Conservation (phyloP, 2,113 vertebrate genomes). For the Atherinomorus stipes region DNA sequence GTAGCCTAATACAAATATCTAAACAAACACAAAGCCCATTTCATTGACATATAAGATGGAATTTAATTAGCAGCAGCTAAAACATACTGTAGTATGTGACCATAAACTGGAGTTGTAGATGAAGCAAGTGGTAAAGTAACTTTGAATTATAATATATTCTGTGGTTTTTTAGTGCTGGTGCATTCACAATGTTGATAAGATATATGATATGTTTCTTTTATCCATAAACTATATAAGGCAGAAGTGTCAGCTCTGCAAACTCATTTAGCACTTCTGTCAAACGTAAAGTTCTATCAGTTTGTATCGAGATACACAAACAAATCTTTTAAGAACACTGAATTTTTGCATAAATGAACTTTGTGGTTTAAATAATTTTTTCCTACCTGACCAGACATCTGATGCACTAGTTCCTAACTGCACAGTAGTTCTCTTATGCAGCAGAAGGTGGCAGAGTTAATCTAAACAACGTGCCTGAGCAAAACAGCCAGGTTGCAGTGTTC, state of each 20-base stretch:
- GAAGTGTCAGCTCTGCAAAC: background rate
- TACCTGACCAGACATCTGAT: conserved; percentile 1
- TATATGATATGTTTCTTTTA: too few species aligned
- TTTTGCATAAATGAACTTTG: too few species aligned
- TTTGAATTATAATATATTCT: too few species aligned
- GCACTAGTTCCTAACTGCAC: background rate
- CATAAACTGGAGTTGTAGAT: background rate
- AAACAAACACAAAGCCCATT: background rate
- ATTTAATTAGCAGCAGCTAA: background rate
- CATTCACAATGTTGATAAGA: too few species aligned
- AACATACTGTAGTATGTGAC: background rate
- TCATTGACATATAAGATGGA: background rate
- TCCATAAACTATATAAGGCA: background rate
- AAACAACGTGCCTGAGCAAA: background rate
- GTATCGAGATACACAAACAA: background rate
- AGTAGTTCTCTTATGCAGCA: conserved; percentile 27
- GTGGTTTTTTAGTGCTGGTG: too few species aligned
- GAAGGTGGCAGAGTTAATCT: conserved; percentile 22
- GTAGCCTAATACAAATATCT: background rate
- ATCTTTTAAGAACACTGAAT: too few species aligned
- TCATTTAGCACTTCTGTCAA: background rate
- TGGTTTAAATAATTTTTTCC: background rate
- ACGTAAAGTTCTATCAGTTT: background rate
- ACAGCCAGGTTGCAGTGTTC: background rate
- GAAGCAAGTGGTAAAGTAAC: too few species aligned